Percentiles rank a stretch among this genome's conserved stretches.
These are phyloP conservation scores for Volucella inflata DNA, from an alignment of 2,888 invertebrate species.

Conservation along the genomic window DNA sequence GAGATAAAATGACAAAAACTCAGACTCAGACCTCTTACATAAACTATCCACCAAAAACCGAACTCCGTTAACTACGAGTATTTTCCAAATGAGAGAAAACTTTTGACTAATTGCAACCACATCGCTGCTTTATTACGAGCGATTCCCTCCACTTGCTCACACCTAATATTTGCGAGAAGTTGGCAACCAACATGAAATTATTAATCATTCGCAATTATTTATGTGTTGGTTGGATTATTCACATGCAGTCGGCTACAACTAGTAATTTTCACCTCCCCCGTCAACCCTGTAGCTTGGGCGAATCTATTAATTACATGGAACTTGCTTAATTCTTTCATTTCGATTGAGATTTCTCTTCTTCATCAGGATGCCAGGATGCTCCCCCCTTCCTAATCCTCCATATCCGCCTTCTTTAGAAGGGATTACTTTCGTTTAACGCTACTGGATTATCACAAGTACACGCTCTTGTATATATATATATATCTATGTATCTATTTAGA, in stretches of 20 bases:
- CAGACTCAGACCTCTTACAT: not conserved
- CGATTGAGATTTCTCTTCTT: conserved; percentile 40
- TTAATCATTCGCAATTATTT: conserved; percentile 56
- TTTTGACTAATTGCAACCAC: conserved; percentile 30
- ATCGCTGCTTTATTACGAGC: conserved; percentile 1
- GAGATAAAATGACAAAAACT: not conserved
- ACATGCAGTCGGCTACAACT: conserved; percentile 5
- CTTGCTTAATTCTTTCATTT: conserved; percentile 55
- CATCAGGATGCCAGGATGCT: not conserved
- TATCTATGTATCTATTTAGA: not conserved
- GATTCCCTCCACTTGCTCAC: not conserved
- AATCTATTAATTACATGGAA: conserved; percentile 52
- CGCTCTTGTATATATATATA: conserved; percentile 9
- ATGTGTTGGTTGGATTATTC: conserved; percentile 55
- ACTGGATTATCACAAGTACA: conserved; percentile 52
- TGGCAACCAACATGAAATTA: conserved; percentile 40
- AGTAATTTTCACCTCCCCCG: not conserved
- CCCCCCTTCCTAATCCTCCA: not conserved
- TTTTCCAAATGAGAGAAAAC: not conserved
- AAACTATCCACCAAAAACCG: not conserved
- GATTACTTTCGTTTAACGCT: conserved; percentile 56
- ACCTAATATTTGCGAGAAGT: conserved; percentile 2
- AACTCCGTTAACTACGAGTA: not conserved
- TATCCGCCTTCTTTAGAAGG: not conserved
- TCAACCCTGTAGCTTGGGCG: conserved; percentile 2